Conservation (phyloP, 1,140 invertebrate genomes). For the Pomacea maculata region DNA sequence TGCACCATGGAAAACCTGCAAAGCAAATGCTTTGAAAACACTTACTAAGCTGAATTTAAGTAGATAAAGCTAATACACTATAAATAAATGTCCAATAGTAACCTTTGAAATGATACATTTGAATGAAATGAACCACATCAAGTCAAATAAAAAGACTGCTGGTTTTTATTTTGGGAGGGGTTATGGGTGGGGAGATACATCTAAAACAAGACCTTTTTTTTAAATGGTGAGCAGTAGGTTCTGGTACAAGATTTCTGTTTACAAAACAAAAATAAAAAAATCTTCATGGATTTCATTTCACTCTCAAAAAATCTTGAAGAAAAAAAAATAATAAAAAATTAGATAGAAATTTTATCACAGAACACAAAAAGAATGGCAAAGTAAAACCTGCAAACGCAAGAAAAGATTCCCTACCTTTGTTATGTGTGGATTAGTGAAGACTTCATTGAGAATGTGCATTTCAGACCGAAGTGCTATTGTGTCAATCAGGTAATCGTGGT, state of each 20-base stretch:
- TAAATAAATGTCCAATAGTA: not conserved
- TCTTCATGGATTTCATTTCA: too few species aligned
- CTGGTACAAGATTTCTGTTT: too few species aligned
- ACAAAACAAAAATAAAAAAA: too few species aligned
- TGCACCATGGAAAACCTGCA: conserved; percentile 90
- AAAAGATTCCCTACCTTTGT: conserved; percentile 77
- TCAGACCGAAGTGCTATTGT: conserved; percentile 83
- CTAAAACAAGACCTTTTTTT: too few species aligned
- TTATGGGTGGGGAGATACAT: too few species aligned
- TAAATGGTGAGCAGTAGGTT: too few species aligned
- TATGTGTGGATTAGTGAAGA: conserved; percentile 91
- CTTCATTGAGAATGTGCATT: conserved; percentile 85
- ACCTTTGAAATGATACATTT: not conserved
- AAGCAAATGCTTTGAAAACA: not conserved
- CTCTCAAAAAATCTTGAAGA: too few species aligned
- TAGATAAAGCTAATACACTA: not conserved
- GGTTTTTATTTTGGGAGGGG: too few species aligned
- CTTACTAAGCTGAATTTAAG: not conserved
- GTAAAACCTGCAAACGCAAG: not conserved
- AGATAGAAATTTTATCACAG: too few species aligned
- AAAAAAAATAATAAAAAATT: too few species aligned
- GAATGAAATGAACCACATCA: not conserved
- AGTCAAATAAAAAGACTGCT: not conserved
- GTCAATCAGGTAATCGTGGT: conserved; percentile 92
- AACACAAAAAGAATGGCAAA: not conserved